Evolutionary conservation across 1,140 invertebrate genomes (phyloP), one percentile per base, ranked within the genome.

Genomic region (Conus ventricosus): DNA sequence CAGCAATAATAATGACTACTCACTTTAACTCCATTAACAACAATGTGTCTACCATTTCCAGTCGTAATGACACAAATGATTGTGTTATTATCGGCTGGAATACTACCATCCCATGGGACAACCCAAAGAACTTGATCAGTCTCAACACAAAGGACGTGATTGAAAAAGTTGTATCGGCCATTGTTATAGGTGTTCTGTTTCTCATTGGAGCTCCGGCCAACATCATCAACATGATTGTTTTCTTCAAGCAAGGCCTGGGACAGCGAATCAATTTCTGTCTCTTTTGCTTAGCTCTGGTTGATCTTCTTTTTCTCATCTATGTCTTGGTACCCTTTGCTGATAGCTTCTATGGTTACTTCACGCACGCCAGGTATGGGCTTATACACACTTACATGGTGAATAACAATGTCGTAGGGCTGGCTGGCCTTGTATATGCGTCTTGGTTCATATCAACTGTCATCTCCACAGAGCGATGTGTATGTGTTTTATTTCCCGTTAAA

Each of bases 381-480:
- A 25, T 75, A 25, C n/a, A 75, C 71, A 8, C 2, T 20, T 75
- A 75, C n/a, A 75, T 75, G 71, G 13, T 85, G 13, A 67, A 67
- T n/a, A n/a, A 85, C 25, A 67, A 85, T 67, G 15, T 85, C n/a
- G 39, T 85, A 17, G 63, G n/a, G 57, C 20, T 85, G 1, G 17
- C n/a, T 39, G 63, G 84, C 4, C 13, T 67, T 51, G n/a, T 7
- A n/a, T 85, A 85, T 39, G 84, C n/a, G 2, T 71, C 57, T 15
- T 23, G 39, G 84, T 63, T 85, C 5, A 17, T 85, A 20, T 67
- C 25, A 1, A 25, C 60, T 0, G 25, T 71, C 23, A 71, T 85
- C 15, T n/a, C 84, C n/a, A 20, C 39, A 23, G 84, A 85, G n/a
- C 57, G 84, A 71, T 85, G 84, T 71, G 10, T 85, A 11, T 85